Evolutionary conservation across 2,797 vertebrate genomes (phyloP).

Genomic region (Hydrolagus colliei): DNA sequence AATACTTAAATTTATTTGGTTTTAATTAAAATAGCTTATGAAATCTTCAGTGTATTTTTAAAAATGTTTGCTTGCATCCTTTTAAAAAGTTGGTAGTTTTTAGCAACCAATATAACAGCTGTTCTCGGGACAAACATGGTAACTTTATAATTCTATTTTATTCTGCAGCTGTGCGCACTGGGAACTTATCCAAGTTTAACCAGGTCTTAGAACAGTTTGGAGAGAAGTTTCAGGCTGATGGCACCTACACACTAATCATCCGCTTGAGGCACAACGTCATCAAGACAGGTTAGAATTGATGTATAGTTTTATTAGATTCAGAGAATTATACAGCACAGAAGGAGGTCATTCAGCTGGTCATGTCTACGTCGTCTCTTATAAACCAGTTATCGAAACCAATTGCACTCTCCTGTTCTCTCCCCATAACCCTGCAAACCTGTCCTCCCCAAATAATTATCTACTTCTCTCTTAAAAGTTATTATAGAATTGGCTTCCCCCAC

Average conservation of each 20-base stretch:
- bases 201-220: slow-evolving; percentile 88
- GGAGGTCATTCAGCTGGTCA: too few species aligned
- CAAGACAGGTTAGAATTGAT: slow-evolving; percentile 71
- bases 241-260: slow-evolving; percentile 96
- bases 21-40: neutral
- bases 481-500: too few species aligned
- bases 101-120: neutral
- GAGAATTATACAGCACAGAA: too few species aligned
- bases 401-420: too few species aligned
- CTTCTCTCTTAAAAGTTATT: too few species aligned
- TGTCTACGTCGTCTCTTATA: too few species aligned
- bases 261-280: slow-evolving; percentile 93
- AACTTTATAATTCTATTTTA: neutral
- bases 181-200: slow-evolving; percentile 93
- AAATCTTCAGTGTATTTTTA: neutral
- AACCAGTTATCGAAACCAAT: too few species aligned
- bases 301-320: neutral
- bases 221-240: slow-evolving; percentile 90
- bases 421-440: too few species aligned
- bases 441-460: too few species aligned
- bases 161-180: slow-evolving; percentile 74
- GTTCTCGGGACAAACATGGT: neutral
- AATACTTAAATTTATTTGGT: neutral
- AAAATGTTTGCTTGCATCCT: neutral
- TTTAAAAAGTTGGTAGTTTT: neutral